Evolutionary conservation across 2,888 invertebrate genomes (phyloP).

Genomic region (Tromatobia lineatoria): DNA sequence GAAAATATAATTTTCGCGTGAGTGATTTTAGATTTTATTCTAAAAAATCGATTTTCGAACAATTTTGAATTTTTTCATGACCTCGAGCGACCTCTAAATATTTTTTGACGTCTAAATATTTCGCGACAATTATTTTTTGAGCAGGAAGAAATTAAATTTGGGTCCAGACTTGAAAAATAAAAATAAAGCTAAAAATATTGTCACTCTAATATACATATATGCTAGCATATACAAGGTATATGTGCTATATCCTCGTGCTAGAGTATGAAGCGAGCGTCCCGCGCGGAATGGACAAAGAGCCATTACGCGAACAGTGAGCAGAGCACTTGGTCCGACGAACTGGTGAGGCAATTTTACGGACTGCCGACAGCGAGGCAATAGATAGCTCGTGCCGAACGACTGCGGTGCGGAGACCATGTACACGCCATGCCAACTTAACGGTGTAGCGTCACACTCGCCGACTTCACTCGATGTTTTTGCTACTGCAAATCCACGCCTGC

Average conservation of each 20-base stretch:
- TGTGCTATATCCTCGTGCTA: constrained; percentile 21
- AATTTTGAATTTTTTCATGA: too few relatives aligned
- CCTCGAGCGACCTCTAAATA: too few relatives aligned
- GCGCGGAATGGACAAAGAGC: constrained; percentile 66
- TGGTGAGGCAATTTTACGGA: constrained; percentile 70
- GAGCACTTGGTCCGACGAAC: constrained; percentile 63
- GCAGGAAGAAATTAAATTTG: too few relatives aligned
- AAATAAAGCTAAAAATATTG: too few relatives aligned
- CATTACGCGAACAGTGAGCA: constrained; percentile 65
- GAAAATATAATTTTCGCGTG: too few relatives aligned
- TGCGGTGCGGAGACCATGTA: constrained; percentile 6
- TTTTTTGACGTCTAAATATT: too few relatives aligned
- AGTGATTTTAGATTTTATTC: too few relatives aligned
- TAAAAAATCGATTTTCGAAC: too few relatives aligned
- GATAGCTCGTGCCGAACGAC: constrained; percentile 57
- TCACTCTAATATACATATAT: too few relatives aligned
- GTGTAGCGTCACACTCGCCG: not conserved
- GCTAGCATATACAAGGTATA: constrained; percentile 1
- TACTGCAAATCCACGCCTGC: not conserved
- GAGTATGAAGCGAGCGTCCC: constrained; percentile 59
- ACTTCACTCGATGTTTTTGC: not conserved
- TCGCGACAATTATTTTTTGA: too few relatives aligned
- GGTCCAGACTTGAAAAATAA: too few relatives aligned
- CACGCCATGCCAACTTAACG: constrained; percentile 11
- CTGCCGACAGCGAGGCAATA: constrained; percentile 65